Conservation (phyloP, 2,888 invertebrate species). For the Clitarchus hookeri region DNA sequence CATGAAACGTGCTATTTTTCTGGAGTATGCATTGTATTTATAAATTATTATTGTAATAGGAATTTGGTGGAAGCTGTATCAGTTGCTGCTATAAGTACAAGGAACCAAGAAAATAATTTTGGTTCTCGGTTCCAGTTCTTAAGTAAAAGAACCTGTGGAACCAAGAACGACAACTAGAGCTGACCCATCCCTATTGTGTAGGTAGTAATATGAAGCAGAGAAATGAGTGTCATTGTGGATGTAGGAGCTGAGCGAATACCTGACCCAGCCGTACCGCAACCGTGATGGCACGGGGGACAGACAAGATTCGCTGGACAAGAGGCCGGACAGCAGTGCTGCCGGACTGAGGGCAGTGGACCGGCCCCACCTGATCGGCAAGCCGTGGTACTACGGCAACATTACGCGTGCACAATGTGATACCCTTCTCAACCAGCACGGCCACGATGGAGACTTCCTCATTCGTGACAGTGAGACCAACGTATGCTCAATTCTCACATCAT, state of each 20-base stretch:
- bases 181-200: no score
- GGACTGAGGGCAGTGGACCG: constrained; percentile 57
- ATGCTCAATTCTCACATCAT: constrained; percentile 55
- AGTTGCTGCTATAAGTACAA: no score
- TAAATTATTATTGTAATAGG: no score
- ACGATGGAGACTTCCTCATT: constrained; percentile 98
- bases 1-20: no score
- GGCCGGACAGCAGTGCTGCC: constrained; percentile 52
- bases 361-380: constrained; percentile 76
- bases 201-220: no score
- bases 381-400: constrained; percentile 98
- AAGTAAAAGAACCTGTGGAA: no score
- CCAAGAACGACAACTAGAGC: no score
- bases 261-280: constrained; percentile 80
- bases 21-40: no score
- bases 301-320: constrained; percentile 60
- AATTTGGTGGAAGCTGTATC: no score
- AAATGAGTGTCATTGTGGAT: constrained; percentile 33
- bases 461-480: constrained; percentile 99
- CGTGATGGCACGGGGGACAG: constrained; percentile 55
- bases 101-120: no score
- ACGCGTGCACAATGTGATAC: constrained; percentile 96
- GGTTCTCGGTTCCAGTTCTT: no score
- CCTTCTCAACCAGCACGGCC: constrained; percentile 91
- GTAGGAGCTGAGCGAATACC: constrained; percentile 85